Base-by-base conservation (phyloP, 2,797 vertebrate genomes). In the Phaenicophaeus curvirostris region DNA sequence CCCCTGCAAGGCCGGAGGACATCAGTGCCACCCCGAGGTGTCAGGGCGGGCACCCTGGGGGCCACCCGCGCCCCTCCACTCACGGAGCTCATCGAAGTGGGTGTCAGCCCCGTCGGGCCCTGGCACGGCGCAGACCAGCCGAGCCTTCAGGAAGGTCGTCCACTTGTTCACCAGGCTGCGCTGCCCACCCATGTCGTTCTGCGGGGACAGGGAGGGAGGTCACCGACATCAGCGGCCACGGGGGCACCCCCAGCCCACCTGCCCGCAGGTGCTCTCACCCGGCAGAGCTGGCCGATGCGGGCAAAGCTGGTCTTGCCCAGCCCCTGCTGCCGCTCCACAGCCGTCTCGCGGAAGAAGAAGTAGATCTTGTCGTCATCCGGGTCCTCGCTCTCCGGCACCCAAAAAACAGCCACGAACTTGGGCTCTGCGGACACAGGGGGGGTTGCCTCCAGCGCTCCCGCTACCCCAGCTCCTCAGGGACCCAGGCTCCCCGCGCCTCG, bases 151-250 rank as follows among this genome's bases (percentile, higher is more conserved):
- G 96, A 99, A 99, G 0, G 99, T 99, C 0, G 99, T 99, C 99
- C 99, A 99, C 95, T 99, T 99, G 96, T 99, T 99, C 91, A 99
- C 99, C 95, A 99, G 97, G 96, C 99, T 99, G 74, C 99, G 98
- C 97, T 99, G 99, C 44, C 99, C 99, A 0, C 99, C 99, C 98
- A 99, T 96, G 14, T 99, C 99, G 8, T 99, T 99, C 99, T 99
- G 48, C 31, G 51, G 3, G 55, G n/a, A 35, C 20, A 50, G 13
- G 39, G 46, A 63, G 13, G 39, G 46, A 63, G 24, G 20, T 42
- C 13, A 67, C 8, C 0, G 1, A 28, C 2, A 3, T 88, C 76
- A 96, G 86, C 58, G 42, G 71, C 2, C 6, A 37, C 1, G 8
- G 21, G 19, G n/a, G 74, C 41, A 37, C 30, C 25, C 50, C 44